phyloP scores from a whole-genome alignment of 2,797 vertebrate genomes.

The Lutra lutra region DNA sequence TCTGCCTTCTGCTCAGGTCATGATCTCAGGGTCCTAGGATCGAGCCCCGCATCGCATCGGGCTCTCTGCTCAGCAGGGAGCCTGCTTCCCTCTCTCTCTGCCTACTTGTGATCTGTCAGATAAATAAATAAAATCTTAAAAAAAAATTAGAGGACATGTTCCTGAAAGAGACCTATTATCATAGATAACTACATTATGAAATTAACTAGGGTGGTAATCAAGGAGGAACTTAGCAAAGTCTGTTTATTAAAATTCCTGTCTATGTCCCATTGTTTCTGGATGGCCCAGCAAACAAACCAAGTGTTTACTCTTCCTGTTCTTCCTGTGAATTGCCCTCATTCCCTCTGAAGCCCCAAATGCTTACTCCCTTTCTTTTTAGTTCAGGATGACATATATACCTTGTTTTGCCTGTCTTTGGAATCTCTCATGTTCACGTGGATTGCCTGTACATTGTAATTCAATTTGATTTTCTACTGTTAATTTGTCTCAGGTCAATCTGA shows the following conservation, averaged over 20 bases:
- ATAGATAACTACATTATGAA: not conserved
- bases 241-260: not conserved
- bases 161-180: not conserved
- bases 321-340: not conserved
- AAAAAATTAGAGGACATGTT: not conserved
- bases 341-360: not conserved
- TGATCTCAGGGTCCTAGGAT: no score
- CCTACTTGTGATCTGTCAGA: no score
- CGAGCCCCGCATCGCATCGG: no score
- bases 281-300: not conserved
- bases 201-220: not conserved
- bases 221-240: not conserved
- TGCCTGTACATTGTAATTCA: not conserved
- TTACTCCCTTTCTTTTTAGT: not conserved
- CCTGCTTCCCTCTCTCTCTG: no score
- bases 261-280: not conserved
- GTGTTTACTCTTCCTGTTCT: not conserved
- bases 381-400: not conserved
- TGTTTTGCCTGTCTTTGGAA: not conserved
- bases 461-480: not conserved
- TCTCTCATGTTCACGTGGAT: not conserved
- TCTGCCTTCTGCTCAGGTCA: no score
- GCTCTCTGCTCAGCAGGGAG: no score
- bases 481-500: not conserved
- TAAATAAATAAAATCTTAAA: no score